phyloP scores from a whole-genome alignment of 2,888 invertebrate species.

The Sphaerophoria taeniata region DNA sequence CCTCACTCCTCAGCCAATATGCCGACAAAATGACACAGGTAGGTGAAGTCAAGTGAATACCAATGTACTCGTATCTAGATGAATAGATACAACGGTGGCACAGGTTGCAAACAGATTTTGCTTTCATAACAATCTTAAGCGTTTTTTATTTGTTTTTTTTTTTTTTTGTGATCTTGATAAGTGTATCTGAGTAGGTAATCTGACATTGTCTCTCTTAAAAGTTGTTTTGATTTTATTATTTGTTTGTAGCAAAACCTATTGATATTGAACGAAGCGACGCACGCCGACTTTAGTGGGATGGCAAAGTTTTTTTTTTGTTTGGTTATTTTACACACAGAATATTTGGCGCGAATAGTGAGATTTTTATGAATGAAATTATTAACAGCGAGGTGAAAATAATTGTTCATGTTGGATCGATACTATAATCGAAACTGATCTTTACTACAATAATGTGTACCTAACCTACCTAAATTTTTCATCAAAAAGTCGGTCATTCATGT shows the following conservation, averaged over 20 bases:
- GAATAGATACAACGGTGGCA: constrained; percentile 47
- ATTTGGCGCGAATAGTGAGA: constrained; percentile 30
- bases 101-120: constrained; percentile 68
- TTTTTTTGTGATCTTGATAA: constrained; percentile 63
- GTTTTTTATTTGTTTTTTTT: constrained; percentile 20
- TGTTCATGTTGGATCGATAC: background rate
- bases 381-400: constrained; percentile 50
- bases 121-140: constrained; percentile 25
- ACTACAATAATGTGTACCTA: too few species aligned
- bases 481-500: too few species aligned
- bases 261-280: constrained; percentile 39
- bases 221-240: constrained; percentile 29
- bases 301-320: constrained; percentile 22
- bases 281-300: constrained; percentile 28
- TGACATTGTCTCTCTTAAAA: constrained; percentile 64
- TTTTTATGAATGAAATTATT: constrained; percentile 72
- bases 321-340: constrained; percentile 39
- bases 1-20: constrained; percentile 29
- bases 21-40: constrained; percentile 47
- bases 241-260: constrained; percentile 35
- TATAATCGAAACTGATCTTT: background rate
- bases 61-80: constrained; percentile 2
- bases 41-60: constrained; percentile 14
- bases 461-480: too few species aligned
- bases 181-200: constrained; percentile 33